Base-by-base conservation (phyloP, 2,113 vertebrate genomes). In the Rhinoderma darwinii region DNA sequence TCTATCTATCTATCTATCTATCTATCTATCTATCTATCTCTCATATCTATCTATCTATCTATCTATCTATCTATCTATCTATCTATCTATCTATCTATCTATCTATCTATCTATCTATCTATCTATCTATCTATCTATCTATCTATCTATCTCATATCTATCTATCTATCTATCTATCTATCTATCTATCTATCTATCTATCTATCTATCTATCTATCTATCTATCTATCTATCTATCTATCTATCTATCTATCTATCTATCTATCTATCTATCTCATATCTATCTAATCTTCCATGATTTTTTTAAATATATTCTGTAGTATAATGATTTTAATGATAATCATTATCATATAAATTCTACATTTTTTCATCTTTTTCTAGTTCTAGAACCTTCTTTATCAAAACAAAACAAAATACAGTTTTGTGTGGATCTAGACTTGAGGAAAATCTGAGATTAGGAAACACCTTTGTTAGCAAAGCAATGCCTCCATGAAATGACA, bases 1-100 rank as follows among this genome's bases (percentile, higher is more conserved):
- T 63, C 59, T 66, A 66, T 66, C 63, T 35, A 32, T 68, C 27
- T 66, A 66, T 66, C 63, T 68, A 68, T 68, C 30, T 68, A 68
- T n/a, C n/a, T n/a, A n/a, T n/a, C n/a, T n/a, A n/a, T n/a, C n/a
- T n/a, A n/a, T n/a, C n/a, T n/a, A n/a, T 4, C 50, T 50, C 4
- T 35, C 18, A 30, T 68, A 68, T 35, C 63, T 68, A 68, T 68
- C 63, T 68, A 35, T 68, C 30, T 66, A 61, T 61, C 59, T 61
- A 61, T 61, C 22, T 61, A 61, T 61, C 59, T 61, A 61, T 61
- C 59, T 61, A 61, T 61, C 59, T 27, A 15, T 5, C 15, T 56
- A 22, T 25, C 59, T 66, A 66, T 66, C 61, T 66, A 30, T 66
- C 27, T 66, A 66, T 30, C n/a, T 27, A 66, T 66, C 27, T 63